Evolutionary conservation across 2,888 invertebrate genomes (phyloP).

Genomic region (Gisinianus flammeolus): DNA sequence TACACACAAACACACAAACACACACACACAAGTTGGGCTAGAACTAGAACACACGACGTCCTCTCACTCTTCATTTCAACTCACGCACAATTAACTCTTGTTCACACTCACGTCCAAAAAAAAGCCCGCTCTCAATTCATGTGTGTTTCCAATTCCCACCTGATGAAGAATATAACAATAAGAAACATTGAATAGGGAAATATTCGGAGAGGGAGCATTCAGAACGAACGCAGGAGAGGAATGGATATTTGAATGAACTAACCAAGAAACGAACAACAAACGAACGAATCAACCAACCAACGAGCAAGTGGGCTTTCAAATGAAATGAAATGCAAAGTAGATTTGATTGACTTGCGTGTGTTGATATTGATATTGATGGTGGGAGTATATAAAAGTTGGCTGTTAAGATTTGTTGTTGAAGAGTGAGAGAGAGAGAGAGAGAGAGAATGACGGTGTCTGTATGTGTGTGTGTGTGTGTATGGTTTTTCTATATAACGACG

Average conservation of each 20-base stretch:
- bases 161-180: too few relatives aligned
- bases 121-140: not conserved
- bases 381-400: not conserved
- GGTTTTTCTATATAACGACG: too few relatives aligned
- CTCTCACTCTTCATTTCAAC: conserved; percentile 3
- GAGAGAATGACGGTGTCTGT: not conserved
- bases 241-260: too few relatives aligned
- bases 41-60: not conserved
- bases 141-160: too few relatives aligned
- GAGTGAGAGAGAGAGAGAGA: conserved; percentile 7
- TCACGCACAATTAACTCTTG: conserved; percentile 27
- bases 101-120: conserved; percentile 1
- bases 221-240: not conserved
- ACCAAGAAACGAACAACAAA: too few relatives aligned
- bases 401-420: not conserved
- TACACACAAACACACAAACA: not conserved
- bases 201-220: not conserved
- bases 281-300: too few relatives aligned
- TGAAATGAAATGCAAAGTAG: not conserved
- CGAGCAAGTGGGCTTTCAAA: not conserved
- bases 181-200: not conserved
- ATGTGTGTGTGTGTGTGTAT: not conserved
- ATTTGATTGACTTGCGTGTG: conserved; percentile 12
- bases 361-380: not conserved
- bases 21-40: not conserved